These are phyloP conservation scores for Ophion costatus DNA, from an alignment of 2,888 invertebrate genomes.

Conservation along the genomic window DNA sequence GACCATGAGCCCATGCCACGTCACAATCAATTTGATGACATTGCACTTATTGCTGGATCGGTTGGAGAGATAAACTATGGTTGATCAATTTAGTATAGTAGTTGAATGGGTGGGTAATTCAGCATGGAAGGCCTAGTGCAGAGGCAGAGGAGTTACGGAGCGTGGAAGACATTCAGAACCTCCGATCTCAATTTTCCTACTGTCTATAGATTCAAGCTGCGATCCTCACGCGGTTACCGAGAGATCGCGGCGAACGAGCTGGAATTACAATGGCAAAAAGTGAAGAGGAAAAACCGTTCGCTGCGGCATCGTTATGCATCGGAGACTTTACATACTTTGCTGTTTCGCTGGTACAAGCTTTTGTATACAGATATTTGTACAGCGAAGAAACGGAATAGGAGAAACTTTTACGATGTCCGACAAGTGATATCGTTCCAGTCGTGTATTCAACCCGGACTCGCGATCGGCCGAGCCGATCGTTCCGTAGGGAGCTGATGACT, in stretches of 20 bases:
- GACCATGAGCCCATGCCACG: too few species aligned
- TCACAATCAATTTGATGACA: background rate
- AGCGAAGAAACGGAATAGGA: slow-evolving; percentile 21
- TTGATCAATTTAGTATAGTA: background rate
- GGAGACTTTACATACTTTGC: slow-evolving; percentile 32
- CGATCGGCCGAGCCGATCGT: background rate
- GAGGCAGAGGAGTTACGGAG: slow-evolving; percentile 24
- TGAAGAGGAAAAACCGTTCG: slow-evolving; percentile 48
- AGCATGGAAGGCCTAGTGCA: slow-evolving; percentile 1
- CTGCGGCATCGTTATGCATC: slow-evolving; percentile 52
- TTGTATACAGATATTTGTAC: slow-evolving; percentile 8
- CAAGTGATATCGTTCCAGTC: slow-evolving; percentile 8
- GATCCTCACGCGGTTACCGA: slow-evolving; percentile 33
- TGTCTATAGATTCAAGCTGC: slow-evolving; percentile 43
- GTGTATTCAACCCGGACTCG: slow-evolving; percentile 13
- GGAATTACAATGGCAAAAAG: slow-evolving; percentile 62
- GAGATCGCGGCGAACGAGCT: slow-evolving; percentile 51
- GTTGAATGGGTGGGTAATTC: background rate
- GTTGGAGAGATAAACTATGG: too few species aligned
- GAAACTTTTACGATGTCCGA: slow-evolving; percentile 45
- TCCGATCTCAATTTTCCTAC: slow-evolving; percentile 43
- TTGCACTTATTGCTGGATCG: too few species aligned
- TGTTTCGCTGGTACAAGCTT: slow-evolving; percentile 22
- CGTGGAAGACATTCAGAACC: slow-evolving; percentile 36
- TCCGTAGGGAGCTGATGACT: slow-evolving; percentile 7